Evolutionary conservation across 2,113 vertebrate genomes (phyloP).

Genomic region (Microtus pennsylvanicus): DNA sequence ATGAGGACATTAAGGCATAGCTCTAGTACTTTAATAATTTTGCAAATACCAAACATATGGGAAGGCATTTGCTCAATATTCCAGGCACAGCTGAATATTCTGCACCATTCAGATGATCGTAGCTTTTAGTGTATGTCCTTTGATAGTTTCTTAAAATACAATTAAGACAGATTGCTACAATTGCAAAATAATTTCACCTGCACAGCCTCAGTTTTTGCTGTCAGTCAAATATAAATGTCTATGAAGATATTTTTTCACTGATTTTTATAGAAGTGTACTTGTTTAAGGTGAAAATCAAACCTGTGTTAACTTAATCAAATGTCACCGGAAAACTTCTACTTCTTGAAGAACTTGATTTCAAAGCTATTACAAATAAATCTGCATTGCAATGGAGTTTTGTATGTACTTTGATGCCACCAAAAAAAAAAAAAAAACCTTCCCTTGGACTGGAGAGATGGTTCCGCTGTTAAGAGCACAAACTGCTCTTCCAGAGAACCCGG

Average conservation of each 20-base stretch:
- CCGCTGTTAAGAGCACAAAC: too few species aligned
- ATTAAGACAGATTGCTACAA: conserved; percentile 21
- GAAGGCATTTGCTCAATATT: conserved; percentile 15
- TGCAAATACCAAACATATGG: conserved; percentile 49
- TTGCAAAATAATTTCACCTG: not conserved
- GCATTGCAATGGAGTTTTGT: not conserved
- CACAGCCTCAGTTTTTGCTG: not conserved
- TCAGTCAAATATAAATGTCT: conserved; percentile 17
- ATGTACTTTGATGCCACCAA: not conserved
- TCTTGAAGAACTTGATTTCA: conserved; percentile 48
- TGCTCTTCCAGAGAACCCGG: too few species aligned
- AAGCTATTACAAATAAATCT: not conserved
- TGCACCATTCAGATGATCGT: conserved; percentile 11
- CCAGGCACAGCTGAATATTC: conserved; percentile 18
- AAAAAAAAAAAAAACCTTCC: not conserved
- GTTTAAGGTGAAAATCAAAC: conserved; percentile 8
- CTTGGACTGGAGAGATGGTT: too few species aligned
- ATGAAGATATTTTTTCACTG: not conserved
- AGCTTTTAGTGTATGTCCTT: conserved; percentile 25
- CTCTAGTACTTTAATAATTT: conserved; percentile 25
- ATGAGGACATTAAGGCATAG: not conserved
- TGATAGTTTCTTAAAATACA: conserved; percentile 59
- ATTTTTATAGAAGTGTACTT: not conserved
- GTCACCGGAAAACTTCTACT: not conserved
- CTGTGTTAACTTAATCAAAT: not conserved